Conservation (phyloP, 2,888 invertebrate species). For the Meliscaeva auricollis region DNA sequence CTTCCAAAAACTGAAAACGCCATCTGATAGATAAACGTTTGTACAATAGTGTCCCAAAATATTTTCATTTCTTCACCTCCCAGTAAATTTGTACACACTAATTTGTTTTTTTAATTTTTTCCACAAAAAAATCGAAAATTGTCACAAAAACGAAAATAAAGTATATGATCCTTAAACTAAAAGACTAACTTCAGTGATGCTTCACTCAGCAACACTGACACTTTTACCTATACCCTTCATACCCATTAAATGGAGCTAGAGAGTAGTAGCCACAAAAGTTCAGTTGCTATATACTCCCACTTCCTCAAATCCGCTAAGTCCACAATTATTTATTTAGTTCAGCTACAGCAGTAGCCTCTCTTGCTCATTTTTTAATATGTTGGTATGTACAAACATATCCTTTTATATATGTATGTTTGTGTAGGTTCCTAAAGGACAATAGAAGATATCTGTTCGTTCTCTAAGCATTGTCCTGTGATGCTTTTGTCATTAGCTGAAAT, state of each 20-base stretch:
- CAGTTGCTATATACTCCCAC: not conserved
- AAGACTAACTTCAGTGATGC: too few relatives aligned
- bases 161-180: not conserved
- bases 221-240: not conserved
- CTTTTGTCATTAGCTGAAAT: constrained; percentile 67
- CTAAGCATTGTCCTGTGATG: constrained; percentile 41
- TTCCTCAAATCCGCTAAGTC: not conserved
- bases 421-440: constrained; percentile 12
- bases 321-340: constrained; percentile 19
- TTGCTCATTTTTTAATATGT: not conserved
- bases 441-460: constrained; percentile 20
- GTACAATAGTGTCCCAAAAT: too few relatives aligned
- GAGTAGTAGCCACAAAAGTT: not conserved
- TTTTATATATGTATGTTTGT: not conserved
- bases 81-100: too few relatives aligned
- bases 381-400: not conserved
- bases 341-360: not conserved
- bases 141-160: too few relatives aligned
- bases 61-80: too few relatives aligned
- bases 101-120: too few relatives aligned
- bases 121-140: too few relatives aligned
- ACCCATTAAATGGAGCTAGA: not conserved
- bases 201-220: not conserved
- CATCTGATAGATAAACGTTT: too few relatives aligned
- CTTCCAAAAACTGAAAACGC: too few relatives aligned